A percentile compares a stretch with the other conserved stretches of the same genome.
These are phyloP conservation scores for Drosophila dives DNA, from an alignment of 2,888 invertebrate genomes.

Conservation along the genomic window DNA sequence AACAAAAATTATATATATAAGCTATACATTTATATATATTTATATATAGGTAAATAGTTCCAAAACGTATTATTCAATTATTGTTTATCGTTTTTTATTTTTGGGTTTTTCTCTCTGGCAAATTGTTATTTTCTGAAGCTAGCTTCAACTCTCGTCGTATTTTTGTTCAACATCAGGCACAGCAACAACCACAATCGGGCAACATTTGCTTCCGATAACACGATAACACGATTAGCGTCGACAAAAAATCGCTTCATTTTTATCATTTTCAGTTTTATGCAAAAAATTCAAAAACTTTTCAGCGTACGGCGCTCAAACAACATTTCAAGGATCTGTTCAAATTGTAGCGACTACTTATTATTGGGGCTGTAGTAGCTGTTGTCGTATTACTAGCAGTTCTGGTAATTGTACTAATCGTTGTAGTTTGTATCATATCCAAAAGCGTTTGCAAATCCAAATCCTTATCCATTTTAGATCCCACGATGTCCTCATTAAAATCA, in stretches of 20 bases:
- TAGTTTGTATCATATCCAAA: slow-evolving; percentile 34
- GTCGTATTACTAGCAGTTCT: slow-evolving; percentile 49
- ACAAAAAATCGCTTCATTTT: slow-evolving; percentile 17
- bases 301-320: slow-evolving; percentile 54
- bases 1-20: slow-evolving; percentile 62
- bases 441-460: slow-evolving; percentile 17
- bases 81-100: slow-evolving; percentile 13
- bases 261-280: slow-evolving; percentile 65
- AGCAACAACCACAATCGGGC: slow-evolving; percentile 81
- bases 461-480: slow-evolving; percentile 30
- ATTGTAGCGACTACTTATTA: slow-evolving; percentile 60
- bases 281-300: slow-evolving; percentile 63
- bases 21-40: slow-evolving; percentile 35
- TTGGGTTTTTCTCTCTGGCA: slow-evolving; percentile 24
- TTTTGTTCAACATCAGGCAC: slow-evolving; percentile 64
- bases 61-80: slow-evolving; percentile 30
- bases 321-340: slow-evolving; percentile 80
- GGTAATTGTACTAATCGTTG: slow-evolving; percentile 26
- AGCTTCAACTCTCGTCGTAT: slow-evolving; percentile 54
- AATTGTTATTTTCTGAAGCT: background rate
- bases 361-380: slow-evolving; percentile 63
- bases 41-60: slow-evolving; percentile 33
- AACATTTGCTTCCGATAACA: slow-evolving; percentile 64
- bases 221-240: slow-evolving; percentile 23
- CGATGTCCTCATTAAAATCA: slow-evolving; percentile 33